Conservation (phyloP, 2,888 invertebrate genomes). For the Agriotes lineatus region DNA sequence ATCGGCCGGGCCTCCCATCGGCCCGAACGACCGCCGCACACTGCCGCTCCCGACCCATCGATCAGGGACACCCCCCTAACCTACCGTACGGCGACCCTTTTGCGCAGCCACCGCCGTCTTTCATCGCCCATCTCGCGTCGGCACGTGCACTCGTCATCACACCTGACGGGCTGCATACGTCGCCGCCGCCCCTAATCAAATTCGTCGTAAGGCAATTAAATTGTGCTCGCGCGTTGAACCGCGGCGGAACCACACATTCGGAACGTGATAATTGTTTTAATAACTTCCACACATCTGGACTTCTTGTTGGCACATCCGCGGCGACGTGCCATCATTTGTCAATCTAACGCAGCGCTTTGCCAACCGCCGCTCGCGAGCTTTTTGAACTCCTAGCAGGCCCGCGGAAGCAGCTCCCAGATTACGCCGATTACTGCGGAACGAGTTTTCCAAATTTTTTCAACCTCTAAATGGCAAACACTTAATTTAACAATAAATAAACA, state of each 20-base stretch:
- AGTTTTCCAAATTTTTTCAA: too few species aligned
- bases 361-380: neutral
- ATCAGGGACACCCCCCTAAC: slow-evolving; percentile 45
- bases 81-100: slow-evolving; percentile 39
- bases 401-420: too few species aligned
- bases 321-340: neutral
- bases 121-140: slow-evolving; percentile 40
- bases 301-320: too few species aligned
- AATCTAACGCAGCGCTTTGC: neutral
- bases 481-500: too few species aligned
- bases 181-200: slow-evolving; percentile 16
- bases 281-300: neutral
- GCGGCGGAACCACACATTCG: slow-evolving; percentile 20
- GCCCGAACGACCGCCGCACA: slow-evolving; percentile 57
- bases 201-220: slow-evolving; percentile 21
- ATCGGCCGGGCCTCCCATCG: slow-evolving; percentile 58
- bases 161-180: slow-evolving; percentile 23
- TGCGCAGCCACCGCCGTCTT: slow-evolving; percentile 49
- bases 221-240: slow-evolving; percentile 12
- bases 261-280: slow-evolving; percentile 14
- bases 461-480: too few species aligned
- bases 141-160: slow-evolving; percentile 32
- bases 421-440: too few species aligned
- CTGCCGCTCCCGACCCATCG: slow-evolving; percentile 52
- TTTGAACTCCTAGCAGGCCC: too few species aligned